Base-by-base conservation (phyloP, 2,797 vertebrate species). In the Poecilia velifera region DNA sequence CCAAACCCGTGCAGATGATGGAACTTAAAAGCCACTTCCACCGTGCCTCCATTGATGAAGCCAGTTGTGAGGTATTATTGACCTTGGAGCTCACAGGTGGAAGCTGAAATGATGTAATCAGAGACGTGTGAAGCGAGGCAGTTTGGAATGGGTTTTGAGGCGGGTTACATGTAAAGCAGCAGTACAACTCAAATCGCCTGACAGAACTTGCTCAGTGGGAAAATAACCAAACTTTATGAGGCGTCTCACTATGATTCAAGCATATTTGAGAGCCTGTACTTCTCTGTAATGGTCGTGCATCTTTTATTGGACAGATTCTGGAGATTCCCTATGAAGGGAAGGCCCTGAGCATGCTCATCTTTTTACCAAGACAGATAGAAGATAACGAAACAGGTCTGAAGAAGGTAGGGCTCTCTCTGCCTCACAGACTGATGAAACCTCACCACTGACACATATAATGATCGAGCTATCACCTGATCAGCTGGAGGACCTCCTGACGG, bases 311-410 rank as follows among this genome's bases (percentile, higher is more conserved):
- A 57, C 76, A 95, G 93, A 82, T 98, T 84, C 90, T 99, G 25
- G 97, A 97, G 91, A 76, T 99, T 31, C 97, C 97, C 0, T 99
- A 98, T 74, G 89, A 81, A 0, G 94, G 85, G 1, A 83, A 92
- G 0, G 96, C 97, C 8, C 90, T 98, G 59, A 97, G 97, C 87
- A 96, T 98, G 96, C 51, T 98, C 68, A 92, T 99, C 78, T 76
- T 98, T 81, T 96, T 99, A 6, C 97, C 97, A 0, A 79, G 94
- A 31, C 75, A 89, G 0, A 96, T 95, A 0, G 87, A 95, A 79
- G 96, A 96, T 80, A 79, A 83, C 70, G 90, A 93, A 45, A 97
- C 94, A 6, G 97, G 97, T 20, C 93, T 99, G 86, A 93, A 96
- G 87, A 90, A 83, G 71, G 97, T 97, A 92, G 90, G 90, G 70